Conservation (phyloP, 1,140 invertebrate genomes). For the Eriocheir sinensis region DNA sequence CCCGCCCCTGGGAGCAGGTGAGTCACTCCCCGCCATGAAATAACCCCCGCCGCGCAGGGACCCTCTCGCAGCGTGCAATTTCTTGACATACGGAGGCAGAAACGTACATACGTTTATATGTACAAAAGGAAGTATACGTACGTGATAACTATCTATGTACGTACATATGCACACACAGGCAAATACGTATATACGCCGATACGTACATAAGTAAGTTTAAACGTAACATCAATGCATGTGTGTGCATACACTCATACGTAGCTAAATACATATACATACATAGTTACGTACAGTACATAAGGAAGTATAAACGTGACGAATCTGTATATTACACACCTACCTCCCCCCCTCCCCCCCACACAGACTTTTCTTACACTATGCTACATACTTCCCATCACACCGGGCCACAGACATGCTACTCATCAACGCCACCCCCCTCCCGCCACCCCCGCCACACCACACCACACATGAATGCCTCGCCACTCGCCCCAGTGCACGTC, state of each 20-base stretch:
- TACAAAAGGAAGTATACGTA: too few species aligned
- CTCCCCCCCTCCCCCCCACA: neutral
- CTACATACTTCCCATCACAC: neutral
- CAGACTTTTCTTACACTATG: neutral
- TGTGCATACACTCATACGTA: too few species aligned
- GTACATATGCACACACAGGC: neutral
- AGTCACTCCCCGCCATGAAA: too few species aligned
- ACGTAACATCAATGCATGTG: neutral
- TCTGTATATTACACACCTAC: neutral
- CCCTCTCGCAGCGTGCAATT: too few species aligned
- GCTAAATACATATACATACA: too few species aligned
- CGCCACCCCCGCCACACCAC: neutral
- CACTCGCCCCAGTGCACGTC: neutral
- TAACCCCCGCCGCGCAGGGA: too few species aligned
- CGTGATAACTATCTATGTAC: conserved; percentile 1
- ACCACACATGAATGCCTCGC: neutral
- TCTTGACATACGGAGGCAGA: too few species aligned
- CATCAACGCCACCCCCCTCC: neutral
- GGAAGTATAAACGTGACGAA: neutral
- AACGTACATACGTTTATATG: too few species aligned
- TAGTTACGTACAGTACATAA: too few species aligned
- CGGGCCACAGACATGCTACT: neutral
- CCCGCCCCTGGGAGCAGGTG: too few species aligned
- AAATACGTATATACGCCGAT: conserved; percentile 15
- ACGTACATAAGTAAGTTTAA: conserved; percentile 21